Evolutionary conservation across 2,113 vertebrate species (phyloP).

Genomic region (Bungarus multicinctus): DNA sequence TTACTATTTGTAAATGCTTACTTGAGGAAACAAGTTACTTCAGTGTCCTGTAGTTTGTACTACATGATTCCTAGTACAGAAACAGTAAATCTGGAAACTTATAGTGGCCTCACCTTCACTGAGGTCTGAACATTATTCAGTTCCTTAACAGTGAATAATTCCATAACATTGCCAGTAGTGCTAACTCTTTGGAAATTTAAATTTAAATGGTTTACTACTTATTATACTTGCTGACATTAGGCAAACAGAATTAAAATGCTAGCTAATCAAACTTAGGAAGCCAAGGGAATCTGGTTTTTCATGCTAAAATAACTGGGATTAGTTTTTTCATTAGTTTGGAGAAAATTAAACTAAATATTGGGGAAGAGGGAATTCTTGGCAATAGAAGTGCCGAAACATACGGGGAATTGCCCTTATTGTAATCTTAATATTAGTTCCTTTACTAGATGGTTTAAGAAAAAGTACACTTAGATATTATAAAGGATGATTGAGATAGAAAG

Average conservation of each 20-base stretch:
- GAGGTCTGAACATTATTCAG: neutral
- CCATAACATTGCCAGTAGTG: neutral
- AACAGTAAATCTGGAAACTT: neutral
- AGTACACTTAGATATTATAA: constrained; percentile 12
- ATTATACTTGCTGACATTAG: constrained; percentile 4
- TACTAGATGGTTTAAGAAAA: constrained; percentile 18
- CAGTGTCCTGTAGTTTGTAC: neutral
- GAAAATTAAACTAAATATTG: constrained; percentile 31
- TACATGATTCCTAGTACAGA: neutral
- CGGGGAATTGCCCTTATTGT: constrained; percentile 19
- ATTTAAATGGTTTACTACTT: constrained; percentile 27
- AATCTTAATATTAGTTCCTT: constrained; percentile 9
- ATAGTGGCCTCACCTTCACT: neutral
- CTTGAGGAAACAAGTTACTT: neutral
- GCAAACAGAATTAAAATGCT: constrained; percentile 2
- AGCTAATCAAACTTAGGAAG: constrained; percentile 19
- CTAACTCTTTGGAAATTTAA: constrained; percentile 20
- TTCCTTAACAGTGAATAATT: neutral
- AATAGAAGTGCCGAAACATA: neutral
- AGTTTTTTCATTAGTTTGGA: constrained; percentile 41
- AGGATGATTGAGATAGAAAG: neutral
- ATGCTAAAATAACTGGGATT: constrained; percentile 46
- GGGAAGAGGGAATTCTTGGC: neutral
- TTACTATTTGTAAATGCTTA: neutral
- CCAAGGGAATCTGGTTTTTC: constrained; percentile 48